A percentile compares a stretch with the other conserved stretches of the same genome.
phyloP scores from a whole-genome alignment of 2,888 invertebrate species.

The Zygothrica quintamaculata region DNA sequence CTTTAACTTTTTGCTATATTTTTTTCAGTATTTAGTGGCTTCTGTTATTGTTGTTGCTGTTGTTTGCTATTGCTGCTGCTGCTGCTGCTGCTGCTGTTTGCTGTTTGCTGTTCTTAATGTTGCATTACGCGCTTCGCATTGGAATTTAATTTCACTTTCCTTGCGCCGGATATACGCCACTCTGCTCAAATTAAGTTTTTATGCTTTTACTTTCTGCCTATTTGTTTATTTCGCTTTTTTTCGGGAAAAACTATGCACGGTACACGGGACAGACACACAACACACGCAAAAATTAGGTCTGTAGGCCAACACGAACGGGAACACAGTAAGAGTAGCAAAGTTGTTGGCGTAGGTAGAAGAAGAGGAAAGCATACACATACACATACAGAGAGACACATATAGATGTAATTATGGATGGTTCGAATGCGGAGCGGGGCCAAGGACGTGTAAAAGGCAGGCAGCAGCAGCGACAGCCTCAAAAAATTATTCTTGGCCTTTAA shows the following conservation, averaged over 20 bases:
- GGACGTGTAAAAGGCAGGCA: slow-evolving; percentile 56
- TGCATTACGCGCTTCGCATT: slow-evolving; percentile 31
- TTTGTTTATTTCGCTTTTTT: slow-evolving; percentile 69
- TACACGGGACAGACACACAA: slow-evolving; percentile 61
- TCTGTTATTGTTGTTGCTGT: slow-evolving; percentile 30
- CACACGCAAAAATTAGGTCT: slow-evolving; percentile 78
- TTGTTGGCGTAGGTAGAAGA: slow-evolving; percentile 80
- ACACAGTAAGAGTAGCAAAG: slow-evolving; percentile 76
- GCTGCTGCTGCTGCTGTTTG: slow-evolving; percentile 23
- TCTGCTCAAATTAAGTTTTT: slow-evolving; percentile 33
- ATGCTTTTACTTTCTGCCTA: slow-evolving; percentile 51
- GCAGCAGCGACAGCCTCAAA: slow-evolving; percentile 47
- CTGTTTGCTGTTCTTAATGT: slow-evolving; percentile 34
- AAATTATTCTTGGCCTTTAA: slow-evolving; percentile 84
- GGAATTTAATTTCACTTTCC: slow-evolving; percentile 37
- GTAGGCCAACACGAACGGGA: slow-evolving; percentile 80
- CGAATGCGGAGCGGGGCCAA: slow-evolving; percentile 52
- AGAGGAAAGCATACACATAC: slow-evolving; percentile 64
- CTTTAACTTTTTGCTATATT: too few species aligned
- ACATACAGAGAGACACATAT: slow-evolving; percentile 26
- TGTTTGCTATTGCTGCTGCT: slow-evolving; percentile 29
- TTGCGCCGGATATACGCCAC: slow-evolving; percentile 20
- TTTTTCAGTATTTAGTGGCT: slow-evolving; percentile 27
- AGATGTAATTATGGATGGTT: slow-evolving; percentile 27
- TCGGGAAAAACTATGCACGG: slow-evolving; percentile 74